Base-by-base conservation (phyloP, 2,888 invertebrate species). In the Aleiodes alternator region DNA sequence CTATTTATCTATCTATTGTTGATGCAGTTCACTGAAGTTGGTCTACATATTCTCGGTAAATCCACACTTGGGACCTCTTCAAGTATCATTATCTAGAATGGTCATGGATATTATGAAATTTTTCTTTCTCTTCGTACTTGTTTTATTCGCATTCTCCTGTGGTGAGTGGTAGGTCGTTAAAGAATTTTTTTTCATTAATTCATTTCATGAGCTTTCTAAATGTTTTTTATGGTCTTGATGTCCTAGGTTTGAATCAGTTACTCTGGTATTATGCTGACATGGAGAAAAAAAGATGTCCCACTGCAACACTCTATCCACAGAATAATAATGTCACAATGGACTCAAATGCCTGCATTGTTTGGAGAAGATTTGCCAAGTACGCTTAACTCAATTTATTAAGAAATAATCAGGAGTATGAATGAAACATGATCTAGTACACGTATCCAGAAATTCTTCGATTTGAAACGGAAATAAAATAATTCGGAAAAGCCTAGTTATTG, bases 41-140 rank as follows among this genome's bases (percentile, higher is more conserved):
- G 98, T 98, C 84, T 98, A 98, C 92, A 98, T 98, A 90, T 98
- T 98, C 91, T 98, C 98, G 83, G 97, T 98, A 75, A 98, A 98
- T 92, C 98, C 98, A 51, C 97, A 98, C 91, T 92, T 98, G 87
- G 98, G 98, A 79, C 98, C 98, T 79, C 92, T 98, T 83, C 98
- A 98, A 92, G 98, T 98, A 78, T 98, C 98, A 1, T 92, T 98
- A 77, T 98, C 98, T 70, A 92, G 97, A 82, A 96, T 96, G 98
- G 96, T 96, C 82, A 94, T 96, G 91, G 98, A 98, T 88, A 98
- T 98, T 79, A 94, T 98, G 92, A 98, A 98, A 90, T 98, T 98
- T 91, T 97, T 97, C 91, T 96, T 97, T 86, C 92, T 98, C 82
- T 98, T 96, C 90, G 95, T 97, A 61, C 91, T 97, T 77, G 97